phyloP scores from a whole-genome alignment of 2,888 invertebrate species.

The Dryobotodes eremita region DNA sequence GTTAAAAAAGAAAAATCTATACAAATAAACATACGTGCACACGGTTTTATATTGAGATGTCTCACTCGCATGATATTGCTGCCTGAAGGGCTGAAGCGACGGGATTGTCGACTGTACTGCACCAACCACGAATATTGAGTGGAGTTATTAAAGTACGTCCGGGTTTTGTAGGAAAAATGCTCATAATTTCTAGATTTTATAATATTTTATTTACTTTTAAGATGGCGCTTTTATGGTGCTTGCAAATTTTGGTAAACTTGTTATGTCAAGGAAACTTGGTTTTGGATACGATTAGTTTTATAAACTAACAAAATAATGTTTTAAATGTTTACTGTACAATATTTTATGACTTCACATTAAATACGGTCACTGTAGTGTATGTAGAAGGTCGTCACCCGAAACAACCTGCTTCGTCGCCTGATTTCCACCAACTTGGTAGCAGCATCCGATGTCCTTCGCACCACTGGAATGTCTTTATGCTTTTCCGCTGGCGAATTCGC shows the following conservation, averaged over 20 bases:
- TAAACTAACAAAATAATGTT: not conserved
- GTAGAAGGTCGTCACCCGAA: too few species aligned
- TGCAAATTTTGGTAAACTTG: too few species aligned
- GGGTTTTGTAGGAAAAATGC: constrained; percentile 20
- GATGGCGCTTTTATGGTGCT: not conserved
- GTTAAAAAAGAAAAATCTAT: constrained; percentile 7
- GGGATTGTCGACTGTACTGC: constrained; percentile 22
- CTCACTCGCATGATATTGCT: constrained; percentile 50
- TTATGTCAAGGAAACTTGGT: not conserved
- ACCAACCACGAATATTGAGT: constrained; percentile 47
- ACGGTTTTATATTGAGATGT: constrained; percentile 57
- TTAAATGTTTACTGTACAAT: too few species aligned
- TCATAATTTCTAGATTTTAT: not conserved
- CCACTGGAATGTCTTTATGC: too few species aligned
- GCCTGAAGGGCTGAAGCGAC: constrained; percentile 51
- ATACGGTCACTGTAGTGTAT: too few species aligned
- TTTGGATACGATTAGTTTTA: not conserved
- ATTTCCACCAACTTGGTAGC: too few species aligned
- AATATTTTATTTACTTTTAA: not conserved
- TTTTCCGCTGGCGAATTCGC: too few species aligned
- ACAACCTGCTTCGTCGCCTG: too few species aligned
- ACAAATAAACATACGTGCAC: constrained; percentile 39
- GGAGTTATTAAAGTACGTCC: constrained; percentile 48
- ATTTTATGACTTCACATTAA: too few species aligned
- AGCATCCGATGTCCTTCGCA: too few species aligned